Base-by-base conservation (phyloP, 2,797 vertebrate genomes). In the Lepidocolaptes lacrymiger region DNA sequence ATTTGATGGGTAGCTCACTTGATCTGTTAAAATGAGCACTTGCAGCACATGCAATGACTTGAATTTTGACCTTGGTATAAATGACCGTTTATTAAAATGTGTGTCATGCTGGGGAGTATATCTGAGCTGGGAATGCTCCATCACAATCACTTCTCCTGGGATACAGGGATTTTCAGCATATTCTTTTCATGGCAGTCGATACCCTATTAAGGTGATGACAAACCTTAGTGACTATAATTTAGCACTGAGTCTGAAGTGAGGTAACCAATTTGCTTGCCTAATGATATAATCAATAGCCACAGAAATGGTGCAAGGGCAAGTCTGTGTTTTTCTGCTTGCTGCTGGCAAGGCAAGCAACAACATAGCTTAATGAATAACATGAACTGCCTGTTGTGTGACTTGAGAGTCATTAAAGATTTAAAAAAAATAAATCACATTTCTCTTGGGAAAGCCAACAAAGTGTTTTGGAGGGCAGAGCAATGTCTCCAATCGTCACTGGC, bases 171-270 rank as follows among this genome's bases (percentile, higher is more conserved):
- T 85, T 95, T 84, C 66, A 83, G 13, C 8, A 15, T 72, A 51
- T 76, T 87, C 26, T 76, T 93, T 91, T 89, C 17, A n/a, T 73
- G 79, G 68, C 89, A 91, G 79, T 96, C 61, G 0, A 94, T 95
- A 93, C 63, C 52, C 96, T 94, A 96, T 97, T 97, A 96, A 82
- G 83, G 72, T 12, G 90, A 96, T 95, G 95, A 95, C 88, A 97
- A 97, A 95, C 37, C 72, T 63, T 59, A 91, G 88, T 63, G 81
- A 67, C 87, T 86, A 51, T 92, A 93, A 96, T 95, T 93, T 67
- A 91, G 85, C 54, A 71, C 85, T 20, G 22, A 90, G 78, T 75
- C 95, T 95, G 96, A 92, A 88, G 75, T 51, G 94, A 94, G 94
- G 82, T 83, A 96, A 75, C 91, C 76, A 94, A 88, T 96, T 83